phyloP scores from a whole-genome alignment of 2,888 invertebrate species.

The Dryococelus australis region DNA sequence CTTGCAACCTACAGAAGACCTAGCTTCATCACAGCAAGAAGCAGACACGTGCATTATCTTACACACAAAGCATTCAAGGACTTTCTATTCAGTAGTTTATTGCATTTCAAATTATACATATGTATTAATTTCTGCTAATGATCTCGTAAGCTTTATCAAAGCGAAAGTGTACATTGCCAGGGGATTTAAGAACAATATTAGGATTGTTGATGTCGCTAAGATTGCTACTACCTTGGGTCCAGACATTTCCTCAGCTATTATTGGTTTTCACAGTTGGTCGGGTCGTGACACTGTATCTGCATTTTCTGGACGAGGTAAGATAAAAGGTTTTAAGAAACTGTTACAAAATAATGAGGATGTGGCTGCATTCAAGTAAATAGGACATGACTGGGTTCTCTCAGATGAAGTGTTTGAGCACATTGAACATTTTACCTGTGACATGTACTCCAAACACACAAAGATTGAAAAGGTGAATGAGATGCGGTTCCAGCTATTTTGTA shows the following conservation, averaged over 20 bases:
- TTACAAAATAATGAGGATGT: not conserved
- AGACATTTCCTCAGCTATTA: too few species aligned
- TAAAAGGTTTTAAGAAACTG: not conserved
- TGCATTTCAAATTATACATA: not conserved
- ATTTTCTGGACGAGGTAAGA: too few species aligned
- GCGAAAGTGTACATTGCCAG: too few species aligned
- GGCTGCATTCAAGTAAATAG: not conserved
- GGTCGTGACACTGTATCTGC: not conserved
- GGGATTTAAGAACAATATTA: not conserved
- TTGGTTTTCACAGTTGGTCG: too few species aligned
- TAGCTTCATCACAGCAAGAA: not conserved
- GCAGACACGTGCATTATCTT: not conserved
- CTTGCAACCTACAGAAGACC: too few species aligned
- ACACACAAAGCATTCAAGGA: not conserved
- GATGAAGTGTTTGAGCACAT: not conserved
- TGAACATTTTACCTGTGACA: constrained; percentile 2
- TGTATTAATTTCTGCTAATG: not conserved
- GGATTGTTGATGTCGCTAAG: not conserved
- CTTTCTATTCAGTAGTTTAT: not conserved
- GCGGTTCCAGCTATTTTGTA: not conserved
- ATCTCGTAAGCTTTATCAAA: too few species aligned
- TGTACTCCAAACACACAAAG: constrained; percentile 4
- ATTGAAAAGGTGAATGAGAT: constrained; percentile 11
- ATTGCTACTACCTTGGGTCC: too few species aligned
- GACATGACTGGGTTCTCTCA: constrained; percentile 16